Evolutionary conservation across 2,888 invertebrate species (phyloP).

Genomic region (Esperia sulphurella): DNA sequence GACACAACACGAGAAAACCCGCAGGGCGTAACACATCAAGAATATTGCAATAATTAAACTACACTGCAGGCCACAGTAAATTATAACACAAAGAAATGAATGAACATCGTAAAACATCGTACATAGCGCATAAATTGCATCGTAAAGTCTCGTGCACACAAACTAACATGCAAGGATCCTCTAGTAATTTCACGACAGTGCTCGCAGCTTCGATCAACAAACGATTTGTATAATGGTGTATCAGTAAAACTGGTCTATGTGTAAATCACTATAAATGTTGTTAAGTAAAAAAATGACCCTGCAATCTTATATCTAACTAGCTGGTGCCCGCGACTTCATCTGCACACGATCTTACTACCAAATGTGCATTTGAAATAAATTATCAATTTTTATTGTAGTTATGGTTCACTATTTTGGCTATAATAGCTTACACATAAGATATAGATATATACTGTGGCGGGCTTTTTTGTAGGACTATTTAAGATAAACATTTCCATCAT

Average conservation of each 20-base stretch:
- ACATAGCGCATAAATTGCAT: slow-evolving; percentile 21
- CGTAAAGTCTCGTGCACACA: slow-evolving; percentile 35
- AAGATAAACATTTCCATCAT: no score
- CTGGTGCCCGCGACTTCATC: no score
- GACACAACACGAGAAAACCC: not conserved
- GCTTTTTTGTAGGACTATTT: no score
- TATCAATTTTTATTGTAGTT: no score
- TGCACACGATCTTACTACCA: no score
- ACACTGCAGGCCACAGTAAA: slow-evolving; percentile 21
- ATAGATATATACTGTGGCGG: no score
- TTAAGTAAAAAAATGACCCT: no score
- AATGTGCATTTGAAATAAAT: no score
- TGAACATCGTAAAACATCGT: slow-evolving; percentile 28
- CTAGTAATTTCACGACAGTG: slow-evolving; percentile 39
- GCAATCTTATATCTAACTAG: no score
- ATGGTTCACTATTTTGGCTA: no score
- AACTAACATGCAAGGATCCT: slow-evolving; percentile 32
- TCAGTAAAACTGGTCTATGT: slow-evolving; percentile 36
- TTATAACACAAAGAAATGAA: slow-evolving; percentile 16
- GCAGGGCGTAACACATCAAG: not conserved
- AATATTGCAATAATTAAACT: slow-evolving; percentile 8
- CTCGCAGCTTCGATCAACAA: slow-evolving; percentile 46
- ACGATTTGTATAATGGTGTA: slow-evolving; percentile 49
- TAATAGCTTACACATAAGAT: no score
- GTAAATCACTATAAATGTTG: slow-evolving; percentile 19